Evolutionary conservation across 2,888 invertebrate genomes (phyloP).

Genomic region (Aporophyla lueneburgensis): DNA sequence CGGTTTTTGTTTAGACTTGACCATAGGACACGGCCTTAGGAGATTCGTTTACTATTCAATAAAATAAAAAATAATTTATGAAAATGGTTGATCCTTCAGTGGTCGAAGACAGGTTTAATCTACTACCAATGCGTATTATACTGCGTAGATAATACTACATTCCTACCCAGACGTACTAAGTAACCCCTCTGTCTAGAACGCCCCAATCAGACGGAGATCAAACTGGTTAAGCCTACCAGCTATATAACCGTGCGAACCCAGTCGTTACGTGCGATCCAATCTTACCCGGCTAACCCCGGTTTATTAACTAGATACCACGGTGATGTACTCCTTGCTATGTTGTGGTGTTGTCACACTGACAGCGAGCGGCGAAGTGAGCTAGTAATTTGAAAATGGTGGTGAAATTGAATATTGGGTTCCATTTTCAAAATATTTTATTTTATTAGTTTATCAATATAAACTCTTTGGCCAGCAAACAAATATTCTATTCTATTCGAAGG

Average conservation of each 20-base stretch:
- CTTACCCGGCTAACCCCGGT: slow-evolving; percentile 63
- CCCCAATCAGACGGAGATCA: slow-evolving; percentile 60
- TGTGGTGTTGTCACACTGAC: slow-evolving; percentile 26
- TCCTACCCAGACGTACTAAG: slow-evolving; percentile 27
- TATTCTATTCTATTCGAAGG: no score
- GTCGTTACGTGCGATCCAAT: slow-evolving; percentile 65
- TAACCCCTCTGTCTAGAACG: slow-evolving; percentile 49
- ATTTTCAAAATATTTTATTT: no score
- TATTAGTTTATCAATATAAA: no score
- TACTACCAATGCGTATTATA: slow-evolving; percentile 1
- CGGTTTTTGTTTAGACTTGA: no score
- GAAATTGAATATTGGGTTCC: no score
- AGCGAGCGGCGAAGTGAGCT: slow-evolving; percentile 1
- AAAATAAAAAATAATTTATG: neutral
- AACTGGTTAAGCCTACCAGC: slow-evolving; percentile 60
- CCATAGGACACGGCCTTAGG: no score
- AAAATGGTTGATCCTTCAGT: neutral
- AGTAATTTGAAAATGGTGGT: neutral
- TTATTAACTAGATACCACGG: slow-evolving; percentile 60
- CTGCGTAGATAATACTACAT: slow-evolving; percentile 6
- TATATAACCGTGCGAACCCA: slow-evolving; percentile 59
- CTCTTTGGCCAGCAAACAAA: no score
- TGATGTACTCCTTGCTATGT: slow-evolving; percentile 55
- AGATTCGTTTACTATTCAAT: no score
- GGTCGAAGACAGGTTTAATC: slow-evolving; percentile 1